Evolutionary conservation across 2,888 invertebrate species (phyloP), one percentile per base, ranked within the genome.

Genomic region (Cheilosia scutellata): DNA sequence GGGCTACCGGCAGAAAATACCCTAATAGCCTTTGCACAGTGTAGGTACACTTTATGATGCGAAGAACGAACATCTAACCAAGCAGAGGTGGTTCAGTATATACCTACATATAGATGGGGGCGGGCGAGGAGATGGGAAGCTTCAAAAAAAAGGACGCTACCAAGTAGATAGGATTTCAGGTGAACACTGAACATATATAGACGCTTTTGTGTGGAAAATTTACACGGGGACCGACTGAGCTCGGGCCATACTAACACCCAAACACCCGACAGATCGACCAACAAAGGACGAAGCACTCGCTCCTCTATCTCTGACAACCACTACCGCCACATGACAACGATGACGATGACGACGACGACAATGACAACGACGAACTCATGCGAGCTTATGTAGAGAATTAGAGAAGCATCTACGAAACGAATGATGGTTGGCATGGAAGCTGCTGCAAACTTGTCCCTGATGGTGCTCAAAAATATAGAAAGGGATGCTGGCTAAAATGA

Each of bases 21-120:
- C 68, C 76, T 86, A 82, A 86, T 86, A 86, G 86, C 86, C 86
- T 82, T 86, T 82, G 49, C 57, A 65, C 72, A 68, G 68, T 80
- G 57, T 76, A 76, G 65, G 55, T 84, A 79, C 79, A 84, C 79
- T 79, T 78, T 79, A 79, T 75, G 71, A 79, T 79, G 63, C 63
- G 44, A 78, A 63, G 74, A 77, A 77, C 57, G 76, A 72, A 72
- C 55, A 80, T 76, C 76, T 77, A 72, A 66, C 55, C 49, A 72
- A 70, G 63, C 66, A 60, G 66, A 58, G 44, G n/a, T 27, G n/a
- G 27, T 31, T 62, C 51, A 3, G n/a, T 9, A 72, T 51, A 49
- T 44, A 13, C 9, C 51, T n/a, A 33, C 27, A 51, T 16, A 44
- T 7, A 42, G n/a, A 58, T 11, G 2, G 5, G 16, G 53, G 3